Percentiles rank a stretch among this genome's conserved stretches.
phyloP scores from a whole-genome alignment of 2,888 invertebrate species.

The Meloe dianella region DNA sequence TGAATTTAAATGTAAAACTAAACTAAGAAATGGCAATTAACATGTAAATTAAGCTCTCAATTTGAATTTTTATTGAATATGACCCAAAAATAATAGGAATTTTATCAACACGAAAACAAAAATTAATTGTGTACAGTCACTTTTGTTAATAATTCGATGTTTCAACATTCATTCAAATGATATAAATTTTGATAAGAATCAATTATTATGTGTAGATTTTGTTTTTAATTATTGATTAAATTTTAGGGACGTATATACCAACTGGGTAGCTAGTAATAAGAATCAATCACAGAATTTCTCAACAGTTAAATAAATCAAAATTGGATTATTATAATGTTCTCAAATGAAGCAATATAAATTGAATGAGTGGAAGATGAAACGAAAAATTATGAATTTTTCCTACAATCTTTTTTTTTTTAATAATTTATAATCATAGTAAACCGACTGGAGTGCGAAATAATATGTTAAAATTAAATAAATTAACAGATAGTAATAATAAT shows the following conservation, averaged over 20 bases:
- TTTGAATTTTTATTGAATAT: slow-evolving; percentile 12
- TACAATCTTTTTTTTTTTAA: slow-evolving; percentile 18
- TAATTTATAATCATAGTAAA: slow-evolving; percentile 47
- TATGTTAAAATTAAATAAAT: not conserved
- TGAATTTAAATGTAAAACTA: not conserved
- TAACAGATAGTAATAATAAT: not conserved
- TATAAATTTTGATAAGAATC: too few relatives aligned
- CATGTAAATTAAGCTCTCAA: not conserved
- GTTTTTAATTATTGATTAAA: slow-evolving; percentile 30
- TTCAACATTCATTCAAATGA: too few relatives aligned
- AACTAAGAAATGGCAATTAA: not conserved
- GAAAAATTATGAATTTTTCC: slow-evolving; percentile 18
- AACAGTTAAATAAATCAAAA: slow-evolving; percentile 72
- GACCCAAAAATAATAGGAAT: not conserved
- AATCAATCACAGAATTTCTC: slow-evolving; percentile 79
- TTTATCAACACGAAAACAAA: not conserved
- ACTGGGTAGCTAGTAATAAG: slow-evolving; percentile 87
- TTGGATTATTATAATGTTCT: slow-evolving; percentile 26
- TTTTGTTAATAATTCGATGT: too few relatives aligned
- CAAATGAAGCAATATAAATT: slow-evolving; percentile 38
- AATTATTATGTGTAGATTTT: too few relatives aligned
- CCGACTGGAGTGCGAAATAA: not conserved
- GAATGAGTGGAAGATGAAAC: slow-evolving; percentile 30
- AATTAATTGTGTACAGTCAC: not conserved
- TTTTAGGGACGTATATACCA: slow-evolving; percentile 87